Evolutionary conservation across 2,113 vertebrate genomes (phyloP), one percentile per base, ranked within the genome.

Genomic region (Suricata suricatta): DNA sequence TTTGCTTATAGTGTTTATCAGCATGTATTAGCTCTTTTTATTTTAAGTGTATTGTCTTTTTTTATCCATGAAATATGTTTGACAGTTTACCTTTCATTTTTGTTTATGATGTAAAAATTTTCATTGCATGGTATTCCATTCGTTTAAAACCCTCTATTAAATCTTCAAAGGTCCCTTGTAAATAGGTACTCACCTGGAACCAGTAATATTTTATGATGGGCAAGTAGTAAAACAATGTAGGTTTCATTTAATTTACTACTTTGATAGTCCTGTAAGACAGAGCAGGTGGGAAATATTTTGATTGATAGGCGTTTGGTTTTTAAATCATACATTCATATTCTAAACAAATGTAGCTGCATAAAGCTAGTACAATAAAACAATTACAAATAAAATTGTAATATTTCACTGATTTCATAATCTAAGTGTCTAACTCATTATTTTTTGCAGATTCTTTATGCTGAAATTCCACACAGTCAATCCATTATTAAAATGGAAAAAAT

Each of bases 241-340:
- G 82, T 87, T 97, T 97, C 90, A 96, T 96, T 97, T 96, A 97
- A 96, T 97, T 97, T 98, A 96, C 89, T 94, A 77, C 76, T 89
- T 88, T 79, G 95, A 94, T 88, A 93, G 90, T 68, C 90, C 94
- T 87, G 77, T 96, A 87, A 97, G 96, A 96, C 74, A 89, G 83
- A 95, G 84, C 95, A 97, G 97, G 97, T 97, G 93, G 87, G 64
- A 95, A 98, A 68, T 90, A 6, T 90, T 96, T 96, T 96, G 85
- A 97, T 47, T 95, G 95, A 97, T 97, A 35, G 90, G 29, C 6
- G 33, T 96, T 95, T 97, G 92, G 89, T 88, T 97, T 98, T 97
- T 88, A 96, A 93, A 96, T 96, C 80, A 97, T 38, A 96, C 74
- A 90, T 92, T 95, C 50, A 74, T 47, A 96, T 81, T 90, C 93